Evolutionary conservation across 1,140 invertebrate species (phyloP), one percentile per base, ranked within the genome.

Genomic region (Hetaerina americana): DNA sequence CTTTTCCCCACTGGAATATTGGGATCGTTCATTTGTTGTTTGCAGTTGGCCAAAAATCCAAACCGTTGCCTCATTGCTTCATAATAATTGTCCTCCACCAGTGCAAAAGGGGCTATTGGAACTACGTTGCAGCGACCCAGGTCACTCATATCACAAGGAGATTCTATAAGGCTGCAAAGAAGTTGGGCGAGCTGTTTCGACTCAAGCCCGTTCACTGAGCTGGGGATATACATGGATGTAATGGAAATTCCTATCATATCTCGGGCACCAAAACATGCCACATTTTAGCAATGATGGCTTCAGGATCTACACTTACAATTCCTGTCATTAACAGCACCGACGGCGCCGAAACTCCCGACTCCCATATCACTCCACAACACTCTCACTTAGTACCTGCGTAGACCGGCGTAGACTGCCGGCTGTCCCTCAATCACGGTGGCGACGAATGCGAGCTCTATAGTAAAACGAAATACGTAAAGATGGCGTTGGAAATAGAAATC

Each of bases 31-130:
- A 76, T 74, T 27, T 76, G 69, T 29, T 57, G 40, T n/a, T 57
- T 57, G 22, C 40, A 57, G 10, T n/a, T n/a, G 40, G 40, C 40
- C 10, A n/a, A n/a, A n/a, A n/a, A n/a, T n/a, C 76, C 74, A 31
- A 73, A 71, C 28, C 76, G 75, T 57, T 57, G 15, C 40, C 77
- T 76, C 67, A 76, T 68, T 40, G 78, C 77, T 28, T 78, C 69
- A 73, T 74, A 66, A 69, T 49, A 57, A n/a, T 12, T 57, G 40
- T 10, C 40, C 15, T 26, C 29, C 29, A 69, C 26, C 22, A 29
- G 49, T 69, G 27, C 57, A 27, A 24, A 15, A 57, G 57, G 31
- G 68, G 40, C 69, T 70, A 71, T 73, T 28, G 29, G 57, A 69
- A 27, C 15, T 57, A 18, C 68, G 68, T 10, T 69, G 68, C 28